phyloP scores from a whole-genome alignment of 2,888 invertebrate genomes.

The Petrophora chlorosata region DNA sequence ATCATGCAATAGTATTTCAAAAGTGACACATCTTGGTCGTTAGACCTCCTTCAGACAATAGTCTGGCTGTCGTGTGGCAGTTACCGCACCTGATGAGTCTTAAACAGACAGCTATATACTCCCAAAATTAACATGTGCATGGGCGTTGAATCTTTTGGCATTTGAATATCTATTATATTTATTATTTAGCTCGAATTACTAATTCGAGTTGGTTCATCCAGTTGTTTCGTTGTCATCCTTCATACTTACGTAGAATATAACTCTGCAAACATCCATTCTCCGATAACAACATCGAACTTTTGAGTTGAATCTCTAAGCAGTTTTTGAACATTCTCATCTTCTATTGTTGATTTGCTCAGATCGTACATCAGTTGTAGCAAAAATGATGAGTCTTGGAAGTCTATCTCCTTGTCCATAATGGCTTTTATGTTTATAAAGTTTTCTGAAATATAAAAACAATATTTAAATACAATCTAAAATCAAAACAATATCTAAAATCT shows the following conservation, averaged over 20 bases:
- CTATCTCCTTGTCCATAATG: slow-evolving; percentile 40
- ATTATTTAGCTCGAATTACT: background rate
- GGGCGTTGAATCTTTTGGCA: no score
- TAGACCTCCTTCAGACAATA: no score
- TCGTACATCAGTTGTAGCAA: slow-evolving; percentile 28
- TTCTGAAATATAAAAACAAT: no score
- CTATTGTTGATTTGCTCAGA: slow-evolving; percentile 34
- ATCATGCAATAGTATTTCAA: no score
- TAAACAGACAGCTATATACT: no score
- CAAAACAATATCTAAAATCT: no score
- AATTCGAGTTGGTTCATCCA: background rate
- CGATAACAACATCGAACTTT: slow-evolving; percentile 54
- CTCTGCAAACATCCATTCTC: slow-evolving; percentile 59
- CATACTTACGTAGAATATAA: slow-evolving; percentile 48
- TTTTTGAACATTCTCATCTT: slow-evolving; percentile 41
- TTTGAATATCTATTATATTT: no score
- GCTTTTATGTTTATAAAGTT: slow-evolving; percentile 36
- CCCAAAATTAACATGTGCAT: no score
- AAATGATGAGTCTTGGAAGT: slow-evolving; percentile 20
- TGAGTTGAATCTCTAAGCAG: slow-evolving; percentile 46
- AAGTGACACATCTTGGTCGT: no score
- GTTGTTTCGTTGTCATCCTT: background rate
- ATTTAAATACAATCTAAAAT: no score
- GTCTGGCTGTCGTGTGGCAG: no score
- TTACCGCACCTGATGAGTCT: no score